These are phyloP conservation scores for Phragmatobia fuliginosa DNA, from an alignment of 2,888 invertebrate genomes.

Conservation along the genomic window DNA sequence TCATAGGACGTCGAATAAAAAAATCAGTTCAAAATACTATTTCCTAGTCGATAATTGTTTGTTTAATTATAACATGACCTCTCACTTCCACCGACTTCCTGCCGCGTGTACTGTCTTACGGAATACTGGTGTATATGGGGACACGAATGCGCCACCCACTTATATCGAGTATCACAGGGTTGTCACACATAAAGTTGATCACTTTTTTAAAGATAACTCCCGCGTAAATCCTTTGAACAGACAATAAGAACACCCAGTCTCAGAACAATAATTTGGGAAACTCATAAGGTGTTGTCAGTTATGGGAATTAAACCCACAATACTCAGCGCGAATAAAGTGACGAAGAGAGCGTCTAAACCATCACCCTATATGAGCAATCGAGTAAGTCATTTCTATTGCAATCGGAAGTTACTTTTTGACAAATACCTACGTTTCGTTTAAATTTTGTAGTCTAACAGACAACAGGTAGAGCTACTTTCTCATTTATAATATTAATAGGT, in stretches of 20 bases:
- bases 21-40: constrained; percentile 45
- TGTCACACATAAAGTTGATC: constrained; percentile 3
- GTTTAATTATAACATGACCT: constrained; percentile 52
- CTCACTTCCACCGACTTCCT: constrained; percentile 50
- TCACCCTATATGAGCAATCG: too few species aligned
- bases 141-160: constrained; percentile 12
- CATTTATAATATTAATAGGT: not conserved
- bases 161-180: constrained; percentile 10
- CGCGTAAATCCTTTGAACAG: too few species aligned
- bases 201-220: too few species aligned
- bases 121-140: constrained; percentile 14
- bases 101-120: constrained; percentile 15
- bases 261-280: too few species aligned
- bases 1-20: constrained; percentile 40
- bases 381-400: not conserved
- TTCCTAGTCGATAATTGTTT: constrained; percentile 55
- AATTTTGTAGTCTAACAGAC: too few species aligned
- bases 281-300: too few species aligned
- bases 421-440: too few species aligned
- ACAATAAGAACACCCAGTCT: too few species aligned
- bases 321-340: too few species aligned
- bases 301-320: too few species aligned
- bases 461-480: too few species aligned
- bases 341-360: too few species aligned
- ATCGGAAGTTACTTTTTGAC: not conserved